phyloP scores from a whole-genome alignment of 2,113 vertebrate genomes.

The Galeopterus variegatus region DNA sequence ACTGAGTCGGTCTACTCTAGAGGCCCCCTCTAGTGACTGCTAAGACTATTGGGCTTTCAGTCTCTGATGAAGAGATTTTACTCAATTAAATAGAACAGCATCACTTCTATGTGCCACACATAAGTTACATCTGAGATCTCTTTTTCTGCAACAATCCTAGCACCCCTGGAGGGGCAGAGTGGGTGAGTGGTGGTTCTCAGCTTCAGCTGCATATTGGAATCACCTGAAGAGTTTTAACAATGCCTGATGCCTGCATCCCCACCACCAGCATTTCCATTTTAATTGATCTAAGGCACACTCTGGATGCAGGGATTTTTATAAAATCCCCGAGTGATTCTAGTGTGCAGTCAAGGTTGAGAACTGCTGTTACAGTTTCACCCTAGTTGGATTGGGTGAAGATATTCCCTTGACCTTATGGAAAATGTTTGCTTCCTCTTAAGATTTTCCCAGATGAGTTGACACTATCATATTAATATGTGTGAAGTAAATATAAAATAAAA shows the following conservation, averaged over 20 bases:
- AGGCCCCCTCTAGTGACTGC: background rate
- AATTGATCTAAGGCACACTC: background rate
- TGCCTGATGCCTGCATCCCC: background rate
- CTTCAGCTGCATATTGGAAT: background rate
- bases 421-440: background rate
- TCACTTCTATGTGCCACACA: background rate
- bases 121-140: background rate
- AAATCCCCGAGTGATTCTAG: background rate
- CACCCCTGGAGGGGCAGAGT: background rate
- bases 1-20: background rate
- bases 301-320: background rate
- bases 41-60: background rate
- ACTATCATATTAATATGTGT: background rate
- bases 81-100: background rate
- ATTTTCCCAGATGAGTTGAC: background rate
- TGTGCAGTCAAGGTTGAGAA: background rate
- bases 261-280: background rate
- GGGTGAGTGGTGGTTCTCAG: background rate
- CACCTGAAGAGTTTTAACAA: background rate
- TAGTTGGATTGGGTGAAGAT: background rate
- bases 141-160: background rate
- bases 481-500: constrained; percentile 16
- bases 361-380: background rate
- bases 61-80: background rate
- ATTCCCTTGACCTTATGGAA: background rate